phyloP scores from a whole-genome alignment of 2,888 invertebrate species.

The Hybos culiciformis region DNA sequence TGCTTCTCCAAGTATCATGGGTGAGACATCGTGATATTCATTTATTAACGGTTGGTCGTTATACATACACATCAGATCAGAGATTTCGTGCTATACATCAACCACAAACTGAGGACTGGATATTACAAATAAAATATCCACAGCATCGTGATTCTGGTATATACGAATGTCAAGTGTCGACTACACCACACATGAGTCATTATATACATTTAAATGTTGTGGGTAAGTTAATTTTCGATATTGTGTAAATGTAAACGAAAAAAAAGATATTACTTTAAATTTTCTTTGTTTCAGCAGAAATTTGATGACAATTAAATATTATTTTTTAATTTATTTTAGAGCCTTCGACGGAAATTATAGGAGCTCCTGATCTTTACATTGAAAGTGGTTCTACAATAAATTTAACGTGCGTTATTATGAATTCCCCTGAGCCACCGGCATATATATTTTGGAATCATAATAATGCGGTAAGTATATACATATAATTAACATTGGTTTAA shows the following conservation, averaged over 20 bases:
- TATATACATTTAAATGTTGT: conserved; percentile 69
- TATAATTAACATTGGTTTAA: too few species aligned
- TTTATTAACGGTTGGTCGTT: conserved; percentile 57
- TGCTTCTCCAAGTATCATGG: conserved; percentile 53
- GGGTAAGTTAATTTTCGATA: conserved; percentile 51
- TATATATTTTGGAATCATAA: conserved; percentile 94
- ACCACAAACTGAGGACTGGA: conserved; percentile 80
- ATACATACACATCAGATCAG: conserved; percentile 69
- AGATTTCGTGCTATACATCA: conserved; percentile 76
- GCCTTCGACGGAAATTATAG: conserved; percentile 82
- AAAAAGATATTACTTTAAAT: too few species aligned
- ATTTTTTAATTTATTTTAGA: conserved; percentile 41
- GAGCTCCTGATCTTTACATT: conserved; percentile 83
- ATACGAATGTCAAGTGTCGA: conserved; percentile 85
- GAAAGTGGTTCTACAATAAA: conserved; percentile 89
- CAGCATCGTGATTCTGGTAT: conserved; percentile 62
- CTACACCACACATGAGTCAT: conserved; percentile 76
- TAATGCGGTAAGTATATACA: conserved; percentile 60
- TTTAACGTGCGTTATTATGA: conserved; percentile 80
- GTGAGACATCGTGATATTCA: conserved; percentile 63
- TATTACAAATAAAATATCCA: conserved; percentile 59
- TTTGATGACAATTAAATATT: too few species aligned
- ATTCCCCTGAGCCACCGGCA: conserved; percentile 84
- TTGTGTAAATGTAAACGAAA: neutral
- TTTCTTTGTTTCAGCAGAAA: too few species aligned